phyloP scores from a whole-genome alignment of 2,797 vertebrate genomes.

The Delichon dasypus region DNA sequence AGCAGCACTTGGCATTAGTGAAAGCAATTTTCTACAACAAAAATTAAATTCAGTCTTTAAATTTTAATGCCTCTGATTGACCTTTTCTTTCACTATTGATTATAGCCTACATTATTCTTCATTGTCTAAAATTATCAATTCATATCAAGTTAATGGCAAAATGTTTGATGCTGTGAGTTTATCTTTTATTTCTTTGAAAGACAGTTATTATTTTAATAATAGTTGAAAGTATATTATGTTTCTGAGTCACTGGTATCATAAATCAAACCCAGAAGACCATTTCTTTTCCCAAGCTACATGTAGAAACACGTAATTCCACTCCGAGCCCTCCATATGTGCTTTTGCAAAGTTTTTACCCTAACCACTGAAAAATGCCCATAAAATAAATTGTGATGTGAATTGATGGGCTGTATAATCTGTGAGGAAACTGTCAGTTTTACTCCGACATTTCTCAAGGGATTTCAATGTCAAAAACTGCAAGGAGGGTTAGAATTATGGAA shows the following conservation, averaged over 20 bases:
- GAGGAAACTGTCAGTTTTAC: constrained; percentile 10
- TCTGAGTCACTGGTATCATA: not conserved
- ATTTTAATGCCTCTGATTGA: constrained; percentile 15
- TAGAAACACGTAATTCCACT: not conserved
- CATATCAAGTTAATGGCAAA: not conserved
- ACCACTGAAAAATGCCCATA: not conserved
- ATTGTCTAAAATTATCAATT: not conserved
- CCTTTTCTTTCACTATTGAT: constrained; percentile 4
- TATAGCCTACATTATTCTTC: not conserved
- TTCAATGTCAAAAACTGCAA: constrained; percentile 1
- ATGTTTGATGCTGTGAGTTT: not conserved
- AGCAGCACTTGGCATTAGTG: constrained; percentile 2
- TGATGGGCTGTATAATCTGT: not conserved
- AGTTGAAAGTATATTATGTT: not conserved
- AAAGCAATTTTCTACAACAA: constrained; percentile 24
- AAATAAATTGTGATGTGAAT: constrained; percentile 6
- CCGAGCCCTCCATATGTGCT: not conserved
- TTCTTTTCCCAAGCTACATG: not conserved
- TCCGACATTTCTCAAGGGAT: constrained; percentile 28
- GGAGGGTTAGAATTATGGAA: constrained; percentile 30
- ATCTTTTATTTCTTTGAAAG: not conserved
- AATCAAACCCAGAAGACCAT: not conserved
- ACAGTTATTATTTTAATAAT: not conserved
- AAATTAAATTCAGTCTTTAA: constrained; percentile 14
- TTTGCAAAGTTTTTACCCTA: not conserved